A percentile compares a stretch with the other conserved stretches of the same genome.
phyloP scores from a whole-genome alignment of 1,140 invertebrate genomes.

The Drosophila subobscura region DNA sequence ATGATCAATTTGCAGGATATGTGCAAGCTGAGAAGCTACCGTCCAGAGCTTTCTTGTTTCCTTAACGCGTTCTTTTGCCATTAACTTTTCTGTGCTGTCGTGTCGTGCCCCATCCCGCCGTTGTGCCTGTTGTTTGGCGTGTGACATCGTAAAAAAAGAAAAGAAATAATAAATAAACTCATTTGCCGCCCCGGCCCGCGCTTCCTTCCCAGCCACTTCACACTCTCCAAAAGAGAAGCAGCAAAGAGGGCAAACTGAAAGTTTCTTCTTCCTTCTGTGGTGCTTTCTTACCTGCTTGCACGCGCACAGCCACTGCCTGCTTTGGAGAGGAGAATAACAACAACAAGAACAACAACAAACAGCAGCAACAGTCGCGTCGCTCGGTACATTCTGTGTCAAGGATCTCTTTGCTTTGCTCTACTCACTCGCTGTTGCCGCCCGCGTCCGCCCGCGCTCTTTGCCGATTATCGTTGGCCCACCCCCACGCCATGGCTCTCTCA shows the following conservation, averaged over 20 bases:
- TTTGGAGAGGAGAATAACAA: too few species aligned
- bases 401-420: conserved; percentile 45
- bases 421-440: conserved; percentile 2
- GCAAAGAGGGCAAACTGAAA: conserved; percentile 27
- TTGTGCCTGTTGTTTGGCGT: conserved; percentile 31
- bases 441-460: neutral
- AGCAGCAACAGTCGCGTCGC: conserved; percentile 33
- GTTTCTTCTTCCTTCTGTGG: conserved; percentile 10
- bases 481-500: neutral
- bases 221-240: conserved; percentile 19
- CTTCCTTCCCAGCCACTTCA: conserved; percentile 52
- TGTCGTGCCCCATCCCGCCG: conserved; percentile 3
- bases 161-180: conserved; percentile 34
- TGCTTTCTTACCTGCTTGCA: neutral
- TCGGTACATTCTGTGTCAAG: conserved; percentile 50
- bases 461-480: too few species aligned
- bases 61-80: conserved; percentile 70
- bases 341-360: too few species aligned
- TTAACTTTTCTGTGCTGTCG: conserved; percentile 48
- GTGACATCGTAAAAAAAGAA: conserved; percentile 39
- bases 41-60: too few species aligned
- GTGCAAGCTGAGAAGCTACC: too few species aligned
- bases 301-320: neutral
- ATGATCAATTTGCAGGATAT: too few species aligned
- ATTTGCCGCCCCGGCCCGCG: conserved; percentile 44